phyloP scores from a whole-genome alignment of 2,888 invertebrate species.

The Omphaloscelis lunosa region DNA sequence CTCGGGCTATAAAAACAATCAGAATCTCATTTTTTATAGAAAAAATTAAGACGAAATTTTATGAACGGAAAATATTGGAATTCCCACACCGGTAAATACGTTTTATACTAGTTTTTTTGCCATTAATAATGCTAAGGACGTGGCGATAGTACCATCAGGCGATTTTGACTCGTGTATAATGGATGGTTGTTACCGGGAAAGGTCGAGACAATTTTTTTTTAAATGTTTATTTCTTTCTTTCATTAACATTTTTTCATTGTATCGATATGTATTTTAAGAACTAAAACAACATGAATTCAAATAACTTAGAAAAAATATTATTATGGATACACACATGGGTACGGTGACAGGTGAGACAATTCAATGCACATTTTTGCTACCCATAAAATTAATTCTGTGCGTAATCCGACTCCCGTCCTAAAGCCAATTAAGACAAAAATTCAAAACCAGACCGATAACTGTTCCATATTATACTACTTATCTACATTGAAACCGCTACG shows the following conservation, averaged over 20 bases:
- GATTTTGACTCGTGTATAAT: constrained; percentile 16
- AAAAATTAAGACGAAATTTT: constrained; percentile 14
- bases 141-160: not conserved
- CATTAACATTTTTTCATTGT: too few relatives aligned
- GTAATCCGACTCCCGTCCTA: not conserved
- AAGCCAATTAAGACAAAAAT: not conserved
- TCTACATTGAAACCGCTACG: not conserved
- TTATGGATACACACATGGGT: too few relatives aligned
- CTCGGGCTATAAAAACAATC: not conserved
- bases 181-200: constrained; percentile 19
- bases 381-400: not conserved
- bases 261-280: too few relatives aligned
- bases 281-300: too few relatives aligned
- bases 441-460: not conserved
- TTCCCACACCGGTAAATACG: constrained; percentile 33
- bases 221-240: too few relatives aligned
- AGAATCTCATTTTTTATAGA: constrained; percentile 2
- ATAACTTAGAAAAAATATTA: too few relatives aligned
- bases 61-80: constrained; percentile 26
- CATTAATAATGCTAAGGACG: not conserved
- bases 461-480: not conserved
- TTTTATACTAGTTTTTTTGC: constrained; percentile 23
- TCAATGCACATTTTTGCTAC: not conserved
- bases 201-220: not conserved
- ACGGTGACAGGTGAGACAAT: not conserved